Percentiles rank a stretch among this genome's conserved stretches.
Conservation (phyloP, 2,888 invertebrate species). For the Stenichneumon culpator region DNA sequence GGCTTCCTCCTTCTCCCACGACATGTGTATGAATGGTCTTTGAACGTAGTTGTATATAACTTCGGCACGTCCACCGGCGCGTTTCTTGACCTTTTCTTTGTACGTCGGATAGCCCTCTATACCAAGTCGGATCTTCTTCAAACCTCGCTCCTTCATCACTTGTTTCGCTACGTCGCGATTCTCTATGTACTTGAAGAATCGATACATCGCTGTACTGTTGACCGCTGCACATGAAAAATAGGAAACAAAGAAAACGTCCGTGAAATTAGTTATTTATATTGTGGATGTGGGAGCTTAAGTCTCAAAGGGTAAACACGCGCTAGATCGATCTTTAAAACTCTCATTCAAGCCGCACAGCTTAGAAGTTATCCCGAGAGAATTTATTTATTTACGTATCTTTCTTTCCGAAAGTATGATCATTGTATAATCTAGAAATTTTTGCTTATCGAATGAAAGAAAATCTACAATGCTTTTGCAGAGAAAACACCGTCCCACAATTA, state of each 20-base stretch:
- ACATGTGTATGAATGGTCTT: conserved; percentile 99
- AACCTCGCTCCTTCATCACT: conserved; percentile 98
- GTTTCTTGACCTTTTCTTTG: conserved; percentile 98
- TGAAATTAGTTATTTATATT: conserved; percentile 4
- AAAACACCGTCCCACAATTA: too few relatives aligned
- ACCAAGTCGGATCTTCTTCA: conserved; percentile 99
- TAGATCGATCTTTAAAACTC: conserved; percentile 17
- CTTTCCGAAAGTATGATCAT: background rate
- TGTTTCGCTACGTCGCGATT: conserved; percentile 99
- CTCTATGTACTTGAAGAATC: conserved; percentile 99
- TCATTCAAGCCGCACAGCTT: background rate
- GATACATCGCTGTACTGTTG: conserved; percentile 97
- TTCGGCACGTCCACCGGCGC: conserved; percentile 97
- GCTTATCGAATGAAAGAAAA: background rate
- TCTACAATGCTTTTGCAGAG: background rate
- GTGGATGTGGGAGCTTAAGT: background rate
- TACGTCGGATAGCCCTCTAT: conserved; percentile 99
- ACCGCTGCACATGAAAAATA: conserved; percentile 88
- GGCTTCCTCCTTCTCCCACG: conserved; percentile 99
- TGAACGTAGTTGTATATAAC: conserved; percentile 99
- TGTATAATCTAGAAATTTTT: background rate
- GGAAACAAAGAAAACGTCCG: conserved; percentile 75
- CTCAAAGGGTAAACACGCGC: conserved; percentile 4
- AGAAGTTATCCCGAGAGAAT: background rate
- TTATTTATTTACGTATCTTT: background rate